A percentile compares a stretch with the other conserved stretches of the same genome.
Evolutionary conservation across 2,113 vertebrate species (phyloP).

Genomic region (Colaptes auratus): DNA sequence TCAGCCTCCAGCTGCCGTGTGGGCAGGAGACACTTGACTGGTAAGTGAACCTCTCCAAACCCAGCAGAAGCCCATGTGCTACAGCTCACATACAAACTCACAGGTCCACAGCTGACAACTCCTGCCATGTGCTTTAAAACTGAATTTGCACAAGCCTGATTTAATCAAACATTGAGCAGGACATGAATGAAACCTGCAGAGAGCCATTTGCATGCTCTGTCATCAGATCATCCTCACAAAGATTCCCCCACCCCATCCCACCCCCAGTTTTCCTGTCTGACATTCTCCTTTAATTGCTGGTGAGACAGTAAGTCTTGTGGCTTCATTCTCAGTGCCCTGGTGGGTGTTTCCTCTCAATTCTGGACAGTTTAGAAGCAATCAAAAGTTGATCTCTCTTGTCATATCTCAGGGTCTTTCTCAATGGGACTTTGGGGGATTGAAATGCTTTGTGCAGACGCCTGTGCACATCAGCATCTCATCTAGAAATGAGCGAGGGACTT

Average conservation of each 20-base stretch:
- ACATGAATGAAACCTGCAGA: accelerated
- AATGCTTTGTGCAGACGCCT: background rate
- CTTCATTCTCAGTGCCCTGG: background rate
- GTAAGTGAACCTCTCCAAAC: background rate
- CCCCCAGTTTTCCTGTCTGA: background rate
- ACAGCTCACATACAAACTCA: background rate
- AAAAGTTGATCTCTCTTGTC: background rate
- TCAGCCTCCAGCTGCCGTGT: background rate
- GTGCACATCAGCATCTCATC: background rate
- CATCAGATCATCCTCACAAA: background rate
- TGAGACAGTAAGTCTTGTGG: background rate
- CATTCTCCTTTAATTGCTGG: background rate
- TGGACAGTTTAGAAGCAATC: background rate
- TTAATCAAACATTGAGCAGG: background rate
- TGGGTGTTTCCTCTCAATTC: background rate
- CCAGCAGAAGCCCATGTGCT: background rate
- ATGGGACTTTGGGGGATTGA: background rate
- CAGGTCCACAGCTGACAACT: background rate
- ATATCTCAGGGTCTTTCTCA: background rate
- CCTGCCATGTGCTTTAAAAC: background rate
- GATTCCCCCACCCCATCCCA: too few relatives aligned
- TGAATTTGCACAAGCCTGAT: background rate
- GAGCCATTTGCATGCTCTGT: background rate
- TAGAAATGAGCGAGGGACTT: background rate
- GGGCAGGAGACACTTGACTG: background rate